Conservation (phyloP, 2,113 vertebrate genomes). For the Poeciliopsis turrubarensis region DNA sequence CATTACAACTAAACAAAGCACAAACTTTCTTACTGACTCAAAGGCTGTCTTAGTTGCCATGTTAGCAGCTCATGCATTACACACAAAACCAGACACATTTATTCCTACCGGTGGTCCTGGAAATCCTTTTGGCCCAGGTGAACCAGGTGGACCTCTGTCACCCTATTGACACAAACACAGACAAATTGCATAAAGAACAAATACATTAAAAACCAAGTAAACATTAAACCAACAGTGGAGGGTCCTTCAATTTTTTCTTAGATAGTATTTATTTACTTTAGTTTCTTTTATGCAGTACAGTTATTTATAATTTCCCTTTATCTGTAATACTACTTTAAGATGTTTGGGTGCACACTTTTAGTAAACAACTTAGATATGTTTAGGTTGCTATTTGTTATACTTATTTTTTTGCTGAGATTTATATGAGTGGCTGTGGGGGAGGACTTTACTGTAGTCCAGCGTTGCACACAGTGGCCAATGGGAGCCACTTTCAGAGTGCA, state of each 20-base stretch:
- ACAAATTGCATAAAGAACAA: neutral
- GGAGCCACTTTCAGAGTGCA: neutral
- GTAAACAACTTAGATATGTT: no score
- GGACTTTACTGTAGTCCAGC: neutral
- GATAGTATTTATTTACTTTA: no score
- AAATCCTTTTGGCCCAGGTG: conserved; percentile 82
- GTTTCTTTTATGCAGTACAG: no score
- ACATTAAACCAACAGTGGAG: neutral
- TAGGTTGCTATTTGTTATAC: no score
- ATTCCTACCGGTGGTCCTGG: conserved; percentile 85
- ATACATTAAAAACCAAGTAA: neutral
- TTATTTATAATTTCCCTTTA: no score
- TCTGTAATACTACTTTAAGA: no score
- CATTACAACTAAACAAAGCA: no score
- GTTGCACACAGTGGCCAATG: neutral
- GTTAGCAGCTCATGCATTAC: neutral
- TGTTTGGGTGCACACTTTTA: no score
- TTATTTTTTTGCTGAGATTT: no score
- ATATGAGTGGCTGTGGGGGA: no score
- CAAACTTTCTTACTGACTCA: no score
- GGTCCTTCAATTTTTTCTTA: no score
- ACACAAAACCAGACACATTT: neutral
- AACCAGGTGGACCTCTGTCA: conserved; percentile 84
- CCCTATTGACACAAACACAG: conserved; percentile 76
- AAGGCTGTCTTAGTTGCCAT: neutral